Evolutionary conservation across 2,113 vertebrate species (phyloP).

Genomic region (Marmota flaviventris): DNA sequence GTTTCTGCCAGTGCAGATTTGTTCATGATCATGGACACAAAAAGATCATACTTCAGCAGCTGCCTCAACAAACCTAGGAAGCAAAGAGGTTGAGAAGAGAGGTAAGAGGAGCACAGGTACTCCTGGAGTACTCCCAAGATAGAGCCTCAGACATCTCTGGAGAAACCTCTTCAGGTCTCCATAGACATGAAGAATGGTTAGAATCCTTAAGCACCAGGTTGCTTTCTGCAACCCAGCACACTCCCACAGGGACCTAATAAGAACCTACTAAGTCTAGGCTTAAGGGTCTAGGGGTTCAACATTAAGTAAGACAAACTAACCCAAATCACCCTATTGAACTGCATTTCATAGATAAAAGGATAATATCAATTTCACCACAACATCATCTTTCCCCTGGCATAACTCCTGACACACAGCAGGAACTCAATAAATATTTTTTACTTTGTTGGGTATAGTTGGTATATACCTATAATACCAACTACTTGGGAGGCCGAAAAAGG

Average conservation of each 20-base stretch:
- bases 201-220: neutral
- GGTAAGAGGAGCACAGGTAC: neutral
- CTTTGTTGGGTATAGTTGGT: no score
- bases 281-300: neutral
- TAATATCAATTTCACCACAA: neutral
- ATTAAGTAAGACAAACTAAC: neutral
- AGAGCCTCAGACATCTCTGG: neutral
- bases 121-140: neutral
- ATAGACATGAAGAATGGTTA: neutral
- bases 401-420: neutral
- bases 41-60: slow-evolving; percentile 91
- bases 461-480: neutral
- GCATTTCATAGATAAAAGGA: neutral
- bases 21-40: slow-evolving; percentile 94
- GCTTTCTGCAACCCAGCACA: neutral
- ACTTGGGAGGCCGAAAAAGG: neutral
- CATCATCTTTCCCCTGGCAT: neutral
- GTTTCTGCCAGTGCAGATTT: slow-evolving; percentile 78
- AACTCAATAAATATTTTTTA: neutral
- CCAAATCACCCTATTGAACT: neutral
- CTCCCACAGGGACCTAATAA: neutral
- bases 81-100: neutral
- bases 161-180: neutral
- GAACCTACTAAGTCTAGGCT: neutral
- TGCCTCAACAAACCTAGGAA: slow-evolving; percentile 92